Conservation (phyloP, 2,113 vertebrate species). For the Opisthocomus hoazin region DNA sequence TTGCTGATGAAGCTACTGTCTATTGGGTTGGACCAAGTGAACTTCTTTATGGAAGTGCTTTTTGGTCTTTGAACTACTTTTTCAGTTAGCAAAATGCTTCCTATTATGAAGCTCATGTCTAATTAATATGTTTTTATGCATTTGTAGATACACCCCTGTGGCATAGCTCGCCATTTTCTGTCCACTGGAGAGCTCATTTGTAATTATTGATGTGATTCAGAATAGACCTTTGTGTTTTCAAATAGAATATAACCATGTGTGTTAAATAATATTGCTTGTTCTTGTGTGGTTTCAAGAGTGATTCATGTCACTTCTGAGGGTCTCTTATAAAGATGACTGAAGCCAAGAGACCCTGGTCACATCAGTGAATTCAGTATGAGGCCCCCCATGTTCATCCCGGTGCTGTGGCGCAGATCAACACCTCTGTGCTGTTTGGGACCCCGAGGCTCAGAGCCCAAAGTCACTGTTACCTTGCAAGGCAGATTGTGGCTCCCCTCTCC, state of each 20-base stretch:
- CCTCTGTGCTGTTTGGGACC: not conserved
- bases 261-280: not conserved
- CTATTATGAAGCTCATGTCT: not conserved
- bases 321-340: not conserved
- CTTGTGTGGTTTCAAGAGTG: not conserved
- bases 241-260: not conserved
- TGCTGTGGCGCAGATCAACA: not conserved
- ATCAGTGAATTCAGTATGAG: not conserved
- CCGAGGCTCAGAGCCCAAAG: not conserved
- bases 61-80: not conserved
- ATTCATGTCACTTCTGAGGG: not conserved
- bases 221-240: not conserved
- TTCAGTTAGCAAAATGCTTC: not conserved
- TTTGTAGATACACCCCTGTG: not conserved
- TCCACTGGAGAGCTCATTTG: not conserved
- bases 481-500: not conserved
- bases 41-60: not conserved
- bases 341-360: not conserved
- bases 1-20: not conserved
- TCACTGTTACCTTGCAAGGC: not conserved
- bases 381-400: accelerated
- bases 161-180: not conserved
- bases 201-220: not conserved
- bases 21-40: not conserved
- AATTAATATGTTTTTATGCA: not conserved